These are phyloP conservation scores for Drosophila nigrodunni DNA, from an alignment of 1,140 invertebrate genomes.

Conservation along the genomic window DNA sequence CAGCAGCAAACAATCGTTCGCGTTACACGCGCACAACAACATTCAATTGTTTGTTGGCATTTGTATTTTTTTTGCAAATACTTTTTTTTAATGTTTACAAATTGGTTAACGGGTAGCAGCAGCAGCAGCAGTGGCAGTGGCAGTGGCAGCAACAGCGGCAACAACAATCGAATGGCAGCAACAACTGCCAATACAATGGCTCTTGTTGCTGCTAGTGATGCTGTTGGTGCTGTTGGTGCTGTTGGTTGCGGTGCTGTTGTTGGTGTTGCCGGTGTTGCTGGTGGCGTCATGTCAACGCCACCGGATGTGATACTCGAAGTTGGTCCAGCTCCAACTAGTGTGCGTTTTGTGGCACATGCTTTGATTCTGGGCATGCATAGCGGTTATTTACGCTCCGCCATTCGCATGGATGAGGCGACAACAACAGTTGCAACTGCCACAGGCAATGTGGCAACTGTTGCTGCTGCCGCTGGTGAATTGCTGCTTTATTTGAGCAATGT, in stretches of 20 bases:
- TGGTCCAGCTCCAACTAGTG: slow-evolving; percentile 86
- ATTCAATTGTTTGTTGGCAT: neutral
- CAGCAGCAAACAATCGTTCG: neutral
- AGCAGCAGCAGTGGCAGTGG: slow-evolving; percentile 41
- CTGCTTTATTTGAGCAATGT: slow-evolving; percentile 87
- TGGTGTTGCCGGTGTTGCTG: slow-evolving; percentile 21
- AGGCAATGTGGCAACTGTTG: slow-evolving; percentile 2
- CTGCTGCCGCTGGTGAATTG: slow-evolving; percentile 73
- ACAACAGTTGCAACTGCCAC: slow-evolving; percentile 3
- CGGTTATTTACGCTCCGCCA: slow-evolving; percentile 88
- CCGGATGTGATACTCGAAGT: slow-evolving; percentile 89
- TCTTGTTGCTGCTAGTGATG: neutral
- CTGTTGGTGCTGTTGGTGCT: slow-evolving; percentile 14
- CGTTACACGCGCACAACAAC: neutral
- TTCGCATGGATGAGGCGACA: slow-evolving; percentile 77
- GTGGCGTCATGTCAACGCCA: slow-evolving; percentile 81
- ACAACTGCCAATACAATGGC: slow-evolving; percentile 51
- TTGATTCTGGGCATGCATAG: slow-evolving; percentile 89
- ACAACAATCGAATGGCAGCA: slow-evolving; percentile 24
- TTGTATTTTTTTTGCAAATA: slow-evolving; percentile 24
- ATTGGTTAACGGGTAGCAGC: slow-evolving; percentile 81
- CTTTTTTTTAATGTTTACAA: slow-evolving; percentile 78
- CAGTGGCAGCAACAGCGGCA: slow-evolving; percentile 38
- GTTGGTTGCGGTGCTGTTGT: neutral
- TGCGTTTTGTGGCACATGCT: slow-evolving; percentile 89